Percentiles rank a stretch among this genome's conserved stretches.
Evolutionary conservation across 30 jellyfish, hydroid and myxozoan species (phyloP).

Genomic region (Pseudorhiza aurosa): DNA sequence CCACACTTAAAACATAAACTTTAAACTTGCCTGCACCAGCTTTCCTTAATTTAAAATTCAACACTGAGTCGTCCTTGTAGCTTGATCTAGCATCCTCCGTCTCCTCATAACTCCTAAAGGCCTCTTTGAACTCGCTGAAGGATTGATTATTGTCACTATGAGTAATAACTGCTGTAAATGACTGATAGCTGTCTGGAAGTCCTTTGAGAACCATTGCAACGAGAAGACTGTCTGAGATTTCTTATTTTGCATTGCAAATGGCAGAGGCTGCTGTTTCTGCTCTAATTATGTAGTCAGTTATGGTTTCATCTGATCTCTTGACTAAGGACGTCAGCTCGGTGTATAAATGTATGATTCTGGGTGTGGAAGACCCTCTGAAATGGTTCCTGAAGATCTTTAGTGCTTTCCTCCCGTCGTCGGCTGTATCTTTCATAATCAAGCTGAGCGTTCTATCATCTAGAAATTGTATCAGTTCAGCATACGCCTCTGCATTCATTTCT

Average conservation of each 20-base stretch:
- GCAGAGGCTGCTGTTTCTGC: conserved; percentile 30
- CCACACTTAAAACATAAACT: background rate
- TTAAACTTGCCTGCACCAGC: background rate
- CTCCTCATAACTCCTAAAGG: conserved; percentile 40
- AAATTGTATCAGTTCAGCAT: conserved; percentile 5
- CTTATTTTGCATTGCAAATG: background rate
- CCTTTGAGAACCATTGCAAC: conserved; percentile 43
- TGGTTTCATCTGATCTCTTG: conserved; percentile 7
- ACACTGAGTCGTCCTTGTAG: background rate
- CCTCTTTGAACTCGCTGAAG: conserved; percentile 24
- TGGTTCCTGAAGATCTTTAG: background rate
- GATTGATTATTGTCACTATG: conserved; percentile 23
- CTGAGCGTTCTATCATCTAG: background rate
- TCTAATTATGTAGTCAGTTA: conserved; percentile 8
- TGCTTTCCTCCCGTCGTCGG: conserved; percentile 21
- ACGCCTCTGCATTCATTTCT: background rate
- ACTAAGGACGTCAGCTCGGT: conserved; percentile 9
- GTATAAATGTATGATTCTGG: background rate
- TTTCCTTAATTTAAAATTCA: background rate
- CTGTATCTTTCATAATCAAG: background rate
- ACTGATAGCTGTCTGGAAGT: conserved; percentile 21
- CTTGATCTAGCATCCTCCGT: conserved; percentile 11
- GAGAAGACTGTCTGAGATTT: conserved; percentile 13
- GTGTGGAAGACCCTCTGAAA: background rate
- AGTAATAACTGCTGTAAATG: conserved; percentile 18